A percentile compares a stretch with the other conserved stretches of the same genome.
Evolutionary conservation across 2,113 vertebrate species (phyloP).

Genomic region (Terrapene triunguis): DNA sequence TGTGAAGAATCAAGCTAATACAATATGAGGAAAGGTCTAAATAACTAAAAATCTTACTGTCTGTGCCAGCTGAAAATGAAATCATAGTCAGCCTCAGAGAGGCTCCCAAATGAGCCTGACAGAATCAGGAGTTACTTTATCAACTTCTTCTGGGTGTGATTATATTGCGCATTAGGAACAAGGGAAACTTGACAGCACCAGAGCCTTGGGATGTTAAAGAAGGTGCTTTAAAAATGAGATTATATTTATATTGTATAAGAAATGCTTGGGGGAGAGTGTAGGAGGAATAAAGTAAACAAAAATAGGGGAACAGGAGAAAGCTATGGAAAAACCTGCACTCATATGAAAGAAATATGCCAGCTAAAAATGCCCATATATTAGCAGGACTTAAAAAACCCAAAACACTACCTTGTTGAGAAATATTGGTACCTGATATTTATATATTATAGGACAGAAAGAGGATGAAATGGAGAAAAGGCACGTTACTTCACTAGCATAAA

Average conservation of each 20-base stretch:
- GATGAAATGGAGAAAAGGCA: constrained; percentile 22
- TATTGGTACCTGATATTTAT: constrained; percentile 28
- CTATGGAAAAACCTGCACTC: neutral
- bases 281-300: neutral
- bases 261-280: neutral
- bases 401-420: neutral
- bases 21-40: neutral
- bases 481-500: neutral
- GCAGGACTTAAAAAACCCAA: neutral
- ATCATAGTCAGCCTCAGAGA: neutral
- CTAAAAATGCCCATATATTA: neutral
- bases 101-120: neutral
- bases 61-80: neutral
- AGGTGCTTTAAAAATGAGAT: neutral
- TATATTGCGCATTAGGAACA: neutral
- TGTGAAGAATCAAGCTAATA: too few species aligned
- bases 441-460: constrained; percentile 7
- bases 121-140: neutral
- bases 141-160: neutral
- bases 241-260: neutral
- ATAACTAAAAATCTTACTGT: neutral
- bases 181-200: neutral
- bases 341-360: neutral
- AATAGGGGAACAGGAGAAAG: neutral
- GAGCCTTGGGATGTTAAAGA: neutral